Evolutionary conservation across 2,797 vertebrate species (phyloP), one percentile per base, ranked within the genome.

Genomic region (Darevskia mixta): DNA sequence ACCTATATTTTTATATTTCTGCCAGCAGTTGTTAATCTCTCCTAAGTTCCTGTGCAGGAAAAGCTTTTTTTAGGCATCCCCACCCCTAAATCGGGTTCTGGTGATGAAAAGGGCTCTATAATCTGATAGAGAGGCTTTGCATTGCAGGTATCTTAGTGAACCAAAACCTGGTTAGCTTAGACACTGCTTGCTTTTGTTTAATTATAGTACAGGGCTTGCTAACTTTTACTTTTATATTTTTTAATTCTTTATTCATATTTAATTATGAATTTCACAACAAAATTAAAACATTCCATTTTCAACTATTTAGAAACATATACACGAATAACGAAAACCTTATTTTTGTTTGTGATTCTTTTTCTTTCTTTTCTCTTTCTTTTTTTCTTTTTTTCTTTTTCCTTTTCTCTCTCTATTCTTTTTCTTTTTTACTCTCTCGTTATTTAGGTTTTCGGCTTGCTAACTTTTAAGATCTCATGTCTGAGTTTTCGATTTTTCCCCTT

Each of bases 1-100:
- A 90, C 91, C 87, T 88, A 83, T 82, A 92, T 86, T 90, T 83
- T 90, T 91, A 82, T 90, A 86, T 87, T 94, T 86, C 90, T 92
- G 86, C 90, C 79, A 86, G 88, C 87, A 85, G 93, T n/a, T 18
- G 18, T 85, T 64, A 77, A 87, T 88, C 91, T 89, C 87, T 87
- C 85, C 91, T 91, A 82, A 78, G 85, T 67, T 67, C 72, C 84
- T 85, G 83, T 85, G 87, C 91, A 95, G 92, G 92, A 96, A 95
- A 85, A 84, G 85, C 84, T 85, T 88, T 90, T 90, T 71, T 93
- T 94, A 92, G 89, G 58, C 76, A 7, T 13, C 32, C 91, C 87
- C 90, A 92, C 94, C 86, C 81, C 43, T 1, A 0, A 86, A 90
- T 0, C 3, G 87, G 72, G 87, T 55, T 88, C 67, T 0, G 55